Evolutionary conservation across 2,888 invertebrate species (phyloP), one percentile per base, ranked within the genome.

Genomic region (Phyllotreta striolata): DNA sequence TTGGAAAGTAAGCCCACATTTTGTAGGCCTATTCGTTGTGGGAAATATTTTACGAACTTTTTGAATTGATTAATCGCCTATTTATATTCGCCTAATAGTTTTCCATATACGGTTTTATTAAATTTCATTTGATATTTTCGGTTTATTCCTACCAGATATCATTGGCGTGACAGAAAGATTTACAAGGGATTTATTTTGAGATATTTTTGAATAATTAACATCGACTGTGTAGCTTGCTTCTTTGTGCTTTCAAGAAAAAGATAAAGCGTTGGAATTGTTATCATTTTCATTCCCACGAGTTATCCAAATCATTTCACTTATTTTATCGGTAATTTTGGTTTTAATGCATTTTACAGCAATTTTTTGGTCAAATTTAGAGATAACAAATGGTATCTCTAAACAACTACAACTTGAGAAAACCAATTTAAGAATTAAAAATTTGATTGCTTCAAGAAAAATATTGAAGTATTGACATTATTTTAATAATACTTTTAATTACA

Each of bases 1-100:
- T 49, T 49, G 35, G 49, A 49, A 49, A 49, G 49, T 49, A 8
- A 49, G 14, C 49, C 49, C n/a, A 49, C 49, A 12, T 12, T 8
- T 13, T 44, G 14, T 44, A 24, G 24, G 24, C 24, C n/a, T n/a
- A 12, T 44, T 7, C 14, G 44, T 13, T 44, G 7, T 49, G 34
- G n/a, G 47, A 47, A 47, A 14, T 47, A 14, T 14, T 24, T 47
- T 47, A 14, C 47, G 34, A 14, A 14, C 47, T 12, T n/a, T 24
- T 24, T 9, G 8, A 5, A 13, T 47, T 47, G 47, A 47, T 47
- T 47, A 47, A 47, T 47, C 14, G 12, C 14, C 8, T 14, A 13
- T 14, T 47, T 47, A 14, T 6, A 6, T 47, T 47, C 24, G 34
- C 34, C n/a, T 14, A 47, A 47, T 47, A 47, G 47, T 14, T 47